Evolutionary conservation across 2,888 invertebrate species (phyloP), one percentile per base, ranked within the genome.

Genomic region (Drosophila stalkeri): DNA sequence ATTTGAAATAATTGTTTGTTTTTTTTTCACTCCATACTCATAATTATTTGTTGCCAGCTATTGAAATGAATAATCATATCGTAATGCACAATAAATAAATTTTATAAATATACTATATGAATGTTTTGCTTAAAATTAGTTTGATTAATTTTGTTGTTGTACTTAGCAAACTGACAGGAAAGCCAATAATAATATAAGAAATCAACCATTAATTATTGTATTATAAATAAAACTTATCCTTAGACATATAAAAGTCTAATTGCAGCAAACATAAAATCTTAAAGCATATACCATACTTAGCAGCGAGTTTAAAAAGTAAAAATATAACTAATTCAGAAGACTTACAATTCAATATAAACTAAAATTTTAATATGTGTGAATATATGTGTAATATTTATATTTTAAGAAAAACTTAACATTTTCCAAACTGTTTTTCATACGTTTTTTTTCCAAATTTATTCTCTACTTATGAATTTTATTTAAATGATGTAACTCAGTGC

Each of bases 51-150:
- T 61, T 64, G 64, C 63, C 35, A 62, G 73, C 64, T 59, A 54
- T 69, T 76, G 2, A 51, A 74, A 74, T 55, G 80, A 88, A 85
- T 86, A 72, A 85, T 81, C 85, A 85, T 85, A 85, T 85, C 85
- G 75, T 75, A 71, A 51, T 63, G 77, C 83, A 82, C 75, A 84
- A 74, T 75, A 73, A 81, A 69, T 55, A 61, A 61, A 73, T 62
- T 61, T 14, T 51, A 60, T 23, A 27, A 55, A 41, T 41, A 41
- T 55, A 41, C 27, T 37, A 43, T 49, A 62, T 54, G 46, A 35
- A 51, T 54, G 27, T 63, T 67, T 35, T 44, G 44, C 56, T 56
- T 51, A 43, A 46, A 60, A 68, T 54, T 47, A 12, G 62, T 73
- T 54, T 46, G 39, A 39, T 65, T 74, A 66, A 55, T 75, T 74